Base-by-base conservation (phyloP, 64 coral and sea anemone genomes). In the Actinia equina region DNA sequence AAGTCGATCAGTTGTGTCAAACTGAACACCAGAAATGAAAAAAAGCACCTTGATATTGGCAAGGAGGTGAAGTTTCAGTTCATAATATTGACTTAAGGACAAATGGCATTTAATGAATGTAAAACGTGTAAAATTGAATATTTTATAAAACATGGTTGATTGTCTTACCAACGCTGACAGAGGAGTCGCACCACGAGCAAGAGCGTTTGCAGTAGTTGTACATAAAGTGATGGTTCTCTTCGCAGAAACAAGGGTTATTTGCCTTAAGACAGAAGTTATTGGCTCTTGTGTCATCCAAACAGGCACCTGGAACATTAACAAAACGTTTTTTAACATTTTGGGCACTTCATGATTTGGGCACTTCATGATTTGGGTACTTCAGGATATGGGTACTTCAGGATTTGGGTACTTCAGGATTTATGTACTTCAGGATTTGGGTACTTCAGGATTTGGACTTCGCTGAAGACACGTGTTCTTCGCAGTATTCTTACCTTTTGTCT, bases 181-280 rank as follows among this genome's bases (percentile, higher is more conserved):
- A 62, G 19, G 87, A 59, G 22, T 82, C 77, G 77, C 94, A 96
- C 94, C 94, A 96, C 18, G 81, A 86, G 22, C 94, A 96, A 17
- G 94, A 96, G 57, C 92, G 87, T 85, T 96, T 96, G 88, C 94
- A 96, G 79, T 96, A 96, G 91, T 96, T 96, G 58, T 90, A 96
- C 94, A 96, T 96, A 25, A 96, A 96, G 51, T 96, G 94, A 71
- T 93, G 91, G 43, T 96, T 96, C 79, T 96, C 94, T 82, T 96
- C 94, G 58, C 94, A 96, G 80, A 93, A 96, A 62, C 94, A 96
- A 17, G 94, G 94, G 52, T 93, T 93, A 65, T 92, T 86, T 3
- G 94, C 88, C 82, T 96, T 90, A 22, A 86, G 76, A 45, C 94
- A 96, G 84, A 93, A 96, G 41, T 90, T 89, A 62, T 90, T 86